A percentile compares a stretch with the other conserved stretches of the same genome.
Evolutionary conservation across 2,113 vertebrate species (phyloP).

Genomic region (Thunnus thynnus): DNA sequence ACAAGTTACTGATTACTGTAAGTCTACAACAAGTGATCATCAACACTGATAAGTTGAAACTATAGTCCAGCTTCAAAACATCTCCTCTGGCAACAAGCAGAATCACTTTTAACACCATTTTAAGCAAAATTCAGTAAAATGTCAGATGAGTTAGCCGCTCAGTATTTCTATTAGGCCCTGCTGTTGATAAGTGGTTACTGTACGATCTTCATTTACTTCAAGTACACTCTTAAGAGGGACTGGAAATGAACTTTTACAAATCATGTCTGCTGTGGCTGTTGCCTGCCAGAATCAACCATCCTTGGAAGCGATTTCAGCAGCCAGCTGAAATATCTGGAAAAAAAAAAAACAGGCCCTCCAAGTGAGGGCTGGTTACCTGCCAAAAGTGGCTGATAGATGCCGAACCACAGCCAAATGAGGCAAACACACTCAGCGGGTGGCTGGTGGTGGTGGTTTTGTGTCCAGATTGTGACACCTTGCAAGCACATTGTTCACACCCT

Average conservation of each 20-base stretch:
- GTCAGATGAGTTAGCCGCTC: background rate
- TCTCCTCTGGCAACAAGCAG: constrained; percentile 14
- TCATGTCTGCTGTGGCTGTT: background rate
- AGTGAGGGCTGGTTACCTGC: constrained; percentile 33
- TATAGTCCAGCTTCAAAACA: constrained; percentile 41
- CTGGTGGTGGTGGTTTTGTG: constrained; percentile 4
- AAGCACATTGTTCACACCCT: constrained; percentile 8
- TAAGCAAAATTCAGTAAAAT: constrained; percentile 16
- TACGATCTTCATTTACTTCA: constrained; percentile 30
- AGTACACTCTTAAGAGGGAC: background rate
- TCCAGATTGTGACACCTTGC: constrained; percentile 29
- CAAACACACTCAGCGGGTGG: constrained; percentile 9
- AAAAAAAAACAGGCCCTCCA: constrained; percentile 41
- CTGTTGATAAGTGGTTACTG: constrained; percentile 33
- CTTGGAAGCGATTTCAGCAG: constrained; percentile 21
- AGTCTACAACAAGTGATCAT: constrained; percentile 28
- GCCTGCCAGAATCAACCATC: constrained; percentile 39
- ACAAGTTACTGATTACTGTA: constrained; percentile 36
- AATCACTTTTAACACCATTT: constrained; percentile 13
- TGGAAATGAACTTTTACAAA: constrained; percentile 5
- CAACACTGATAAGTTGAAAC: constrained; percentile 35
- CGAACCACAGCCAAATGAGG: constrained; percentile 31
- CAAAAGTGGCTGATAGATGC: constrained; percentile 14
- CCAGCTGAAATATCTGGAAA: constrained; percentile 35
- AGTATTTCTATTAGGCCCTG: constrained; percentile 8